Conservation (phyloP, 2,113 vertebrate genomes). For the Anoura caudifer region DNA sequence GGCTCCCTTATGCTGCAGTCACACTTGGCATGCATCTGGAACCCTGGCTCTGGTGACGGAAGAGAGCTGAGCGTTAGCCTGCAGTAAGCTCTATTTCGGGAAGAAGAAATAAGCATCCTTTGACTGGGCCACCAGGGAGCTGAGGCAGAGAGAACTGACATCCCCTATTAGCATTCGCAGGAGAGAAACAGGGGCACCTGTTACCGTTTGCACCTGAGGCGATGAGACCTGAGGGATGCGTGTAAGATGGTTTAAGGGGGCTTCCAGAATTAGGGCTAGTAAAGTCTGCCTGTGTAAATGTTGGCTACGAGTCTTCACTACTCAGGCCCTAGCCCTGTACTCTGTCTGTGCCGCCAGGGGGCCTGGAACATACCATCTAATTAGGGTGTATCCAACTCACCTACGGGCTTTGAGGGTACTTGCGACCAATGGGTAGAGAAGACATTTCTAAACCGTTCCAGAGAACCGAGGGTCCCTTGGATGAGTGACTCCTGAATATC, state of each 20-base stretch:
- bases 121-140: neutral
- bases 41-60: neutral
- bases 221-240: neutral
- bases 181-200: neutral
- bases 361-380: neutral
- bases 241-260: neutral
- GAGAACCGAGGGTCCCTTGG: neutral
- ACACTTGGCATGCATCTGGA: neutral
- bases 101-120: neutral
- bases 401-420: neutral
- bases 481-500: neutral
- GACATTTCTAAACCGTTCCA: neutral
- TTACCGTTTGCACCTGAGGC: neutral
- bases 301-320: neutral
- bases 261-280: neutral
- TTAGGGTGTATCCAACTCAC: neutral
- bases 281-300: neutral
- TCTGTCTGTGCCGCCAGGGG: neutral
- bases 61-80: neutral
- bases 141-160: neutral
- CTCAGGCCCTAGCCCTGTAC: neutral
- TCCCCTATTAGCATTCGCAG: too few relatives aligned
- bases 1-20: neutral
- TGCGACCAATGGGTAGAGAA: neutral
- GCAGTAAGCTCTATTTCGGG: neutral